phyloP scores from a whole-genome alignment of 1,140 invertebrate genomes.

The Musca domestica region DNA sequence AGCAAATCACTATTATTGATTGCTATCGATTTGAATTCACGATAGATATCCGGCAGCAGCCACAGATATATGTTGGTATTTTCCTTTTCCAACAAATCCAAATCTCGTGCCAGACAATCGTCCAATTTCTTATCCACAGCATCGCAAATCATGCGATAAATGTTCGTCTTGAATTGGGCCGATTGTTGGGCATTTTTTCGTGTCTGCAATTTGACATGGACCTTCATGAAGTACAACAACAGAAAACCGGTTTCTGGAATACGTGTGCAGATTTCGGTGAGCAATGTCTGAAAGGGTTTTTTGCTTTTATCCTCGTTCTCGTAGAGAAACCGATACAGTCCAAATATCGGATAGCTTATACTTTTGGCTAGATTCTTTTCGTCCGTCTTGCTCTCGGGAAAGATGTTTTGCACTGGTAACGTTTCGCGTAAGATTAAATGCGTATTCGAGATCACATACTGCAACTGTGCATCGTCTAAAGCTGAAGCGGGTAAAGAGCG shows the following conservation, averaged over 20 bases:
- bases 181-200: slow-evolving; percentile 56
- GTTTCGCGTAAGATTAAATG: slow-evolving; percentile 48
- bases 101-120: slow-evolving; percentile 56
- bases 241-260: slow-evolving; percentile 79
- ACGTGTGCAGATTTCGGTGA: slow-evolving; percentile 64
- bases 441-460: slow-evolving; percentile 50
- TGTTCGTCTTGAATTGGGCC: slow-evolving; percentile 74
- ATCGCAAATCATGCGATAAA: slow-evolving; percentile 85
- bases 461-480: slow-evolving; percentile 47
- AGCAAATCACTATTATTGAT: slow-evolving; percentile 83
- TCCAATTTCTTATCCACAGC: slow-evolving; percentile 70
- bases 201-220: slow-evolving; percentile 60
- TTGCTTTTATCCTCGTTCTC: slow-evolving; percentile 76
- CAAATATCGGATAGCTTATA: slow-evolving; percentile 77
- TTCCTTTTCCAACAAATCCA: slow-evolving; percentile 83
- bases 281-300: slow-evolving; percentile 69
- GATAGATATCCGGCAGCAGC: slow-evolving; percentile 87
- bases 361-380: slow-evolving; percentile 65
- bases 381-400: slow-evolving; percentile 55
- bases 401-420: slow-evolving; percentile 44
- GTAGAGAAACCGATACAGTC: slow-evolving; percentile 70
- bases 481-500: slow-evolving; percentile 41
- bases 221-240: slow-evolving; percentile 83
- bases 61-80: slow-evolving; percentile 85
- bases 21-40: slow-evolving; percentile 82